These are phyloP conservation scores for Marcusenius ussheri DNA, from an alignment of 2,113 vertebrate genomes.

Conservation along the genomic window DNA sequence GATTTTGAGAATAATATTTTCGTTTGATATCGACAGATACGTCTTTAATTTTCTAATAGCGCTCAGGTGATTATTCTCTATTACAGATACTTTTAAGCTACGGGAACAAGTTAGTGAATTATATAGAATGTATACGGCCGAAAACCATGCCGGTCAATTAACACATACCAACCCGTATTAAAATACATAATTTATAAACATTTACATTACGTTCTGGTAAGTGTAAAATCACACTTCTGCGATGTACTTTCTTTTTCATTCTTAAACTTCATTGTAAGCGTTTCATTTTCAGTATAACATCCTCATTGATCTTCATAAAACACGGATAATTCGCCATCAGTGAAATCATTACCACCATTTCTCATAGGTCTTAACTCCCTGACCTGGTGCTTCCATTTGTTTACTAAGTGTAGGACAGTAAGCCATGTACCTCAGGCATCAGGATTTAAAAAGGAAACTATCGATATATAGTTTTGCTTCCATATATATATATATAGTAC, in stretches of 20 bases:
- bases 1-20: background rate
- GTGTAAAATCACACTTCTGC: background rate
- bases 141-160: background rate
- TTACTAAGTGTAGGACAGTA: background rate
- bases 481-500: background rate
- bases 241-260: background rate
- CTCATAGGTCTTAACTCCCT: background rate
- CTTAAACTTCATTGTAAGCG: background rate
- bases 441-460: background rate
- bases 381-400: background rate
- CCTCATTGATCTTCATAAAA: background rate
- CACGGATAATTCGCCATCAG: background rate
- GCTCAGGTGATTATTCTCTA: background rate
- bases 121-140: background rate
- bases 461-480: no score
- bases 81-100: background rate
- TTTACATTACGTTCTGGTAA: background rate
- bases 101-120: background rate
- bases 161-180: background rate
- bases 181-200: background rate
- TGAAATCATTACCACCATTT: background rate
- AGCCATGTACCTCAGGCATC: background rate
- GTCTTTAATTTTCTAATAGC: background rate
- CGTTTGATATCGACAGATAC: background rate
- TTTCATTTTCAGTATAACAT: background rate